Base-by-base conservation (phyloP, 2,888 invertebrate species). In the Pristionchus maxplancki region DNA sequence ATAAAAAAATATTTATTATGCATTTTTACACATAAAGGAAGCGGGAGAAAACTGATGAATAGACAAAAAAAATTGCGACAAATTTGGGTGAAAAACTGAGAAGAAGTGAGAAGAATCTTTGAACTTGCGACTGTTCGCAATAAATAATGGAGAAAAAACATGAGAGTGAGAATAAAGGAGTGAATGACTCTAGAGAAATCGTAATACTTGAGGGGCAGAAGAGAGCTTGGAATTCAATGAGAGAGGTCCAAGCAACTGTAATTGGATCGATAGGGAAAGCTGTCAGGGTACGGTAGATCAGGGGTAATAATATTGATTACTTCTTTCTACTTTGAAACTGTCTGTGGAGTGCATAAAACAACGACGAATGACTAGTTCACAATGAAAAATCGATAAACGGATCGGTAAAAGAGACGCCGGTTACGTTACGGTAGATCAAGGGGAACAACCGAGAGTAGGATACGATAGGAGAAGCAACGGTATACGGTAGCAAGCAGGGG, bases 391-490 rank as follows among this genome's bases (percentile, higher is more conserved):
- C 74, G 74, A 74, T 74, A 74, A 74, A 74, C 74, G 74, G 74
- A 74, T 74, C 24, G n/a, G 40, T 24, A 37, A 6, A 34, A 40
- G 37, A 71, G 40, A 44, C 74, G 74, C 74, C 74, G 74, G 74
- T 17, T 15, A 67, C 50, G 15, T 28, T 74, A 74, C 74, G 37
- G 74, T 74, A 74, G 74, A 74, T 74, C 74, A 74, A 34, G 34
- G 31, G 37, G 11, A 82, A 82, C 82, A 82, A 82, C 82, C 82
- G 82, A 82, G 82, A n/a, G n/a, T 28, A 24, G 82, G 48, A 50
- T 82, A 82, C 82, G 82, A 50, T 82, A 82, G 48, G 82, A 44
- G 67, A 82, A 82, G 82, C 82, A 82, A 82, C 82, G 82, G 82
- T 50, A 50, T 82, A 82, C 82, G 37, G 82, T 82, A 82, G 82